These are phyloP conservation scores for Terrapene triunguis DNA, from an alignment of 2,113 vertebrate genomes.

Conservation along the genomic window DNA sequence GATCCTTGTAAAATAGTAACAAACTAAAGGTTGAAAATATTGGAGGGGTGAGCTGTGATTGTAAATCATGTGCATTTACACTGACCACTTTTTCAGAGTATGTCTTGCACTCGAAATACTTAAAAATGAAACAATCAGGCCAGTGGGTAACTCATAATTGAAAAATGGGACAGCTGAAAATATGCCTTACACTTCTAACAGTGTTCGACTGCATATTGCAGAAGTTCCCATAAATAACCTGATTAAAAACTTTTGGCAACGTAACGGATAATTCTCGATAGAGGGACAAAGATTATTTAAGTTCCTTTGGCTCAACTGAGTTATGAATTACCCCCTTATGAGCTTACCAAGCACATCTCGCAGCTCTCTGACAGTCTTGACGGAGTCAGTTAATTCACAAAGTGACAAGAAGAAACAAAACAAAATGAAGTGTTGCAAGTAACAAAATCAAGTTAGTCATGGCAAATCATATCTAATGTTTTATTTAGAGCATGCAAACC, in stretches of 20 bases:
- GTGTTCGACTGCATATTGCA: neutral
- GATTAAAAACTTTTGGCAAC: neutral
- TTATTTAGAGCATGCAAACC: neutral
- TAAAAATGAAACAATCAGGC: neutral
- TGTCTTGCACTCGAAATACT: neutral
- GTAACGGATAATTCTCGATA: neutral
- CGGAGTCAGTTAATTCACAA: neutral
- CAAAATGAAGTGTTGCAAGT: neutral
- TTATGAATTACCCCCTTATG: conserved; percentile 13
- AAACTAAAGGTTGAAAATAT: neutral
- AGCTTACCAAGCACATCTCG: neutral
- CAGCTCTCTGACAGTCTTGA: neutral
- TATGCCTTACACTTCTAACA: neutral
- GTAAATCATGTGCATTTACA: neutral
- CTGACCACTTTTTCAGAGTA: neutral
- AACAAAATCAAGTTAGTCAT: neutral
- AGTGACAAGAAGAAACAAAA: neutral
- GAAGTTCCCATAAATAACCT: conserved; percentile 6
- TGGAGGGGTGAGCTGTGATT: fast-evolving
- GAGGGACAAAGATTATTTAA: neutral
- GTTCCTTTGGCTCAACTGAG: neutral
- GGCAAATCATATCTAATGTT: neutral
- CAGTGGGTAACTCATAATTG: neutral
- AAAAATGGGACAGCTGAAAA: neutral
- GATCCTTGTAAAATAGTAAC: fast-evolving